A percentile compares a stretch with the other conserved stretches of the same genome.
These are phyloP conservation scores for Chaenodraco wilsoni DNA, from an alignment of 2,797 vertebrate species.

Conservation along the genomic window DNA sequence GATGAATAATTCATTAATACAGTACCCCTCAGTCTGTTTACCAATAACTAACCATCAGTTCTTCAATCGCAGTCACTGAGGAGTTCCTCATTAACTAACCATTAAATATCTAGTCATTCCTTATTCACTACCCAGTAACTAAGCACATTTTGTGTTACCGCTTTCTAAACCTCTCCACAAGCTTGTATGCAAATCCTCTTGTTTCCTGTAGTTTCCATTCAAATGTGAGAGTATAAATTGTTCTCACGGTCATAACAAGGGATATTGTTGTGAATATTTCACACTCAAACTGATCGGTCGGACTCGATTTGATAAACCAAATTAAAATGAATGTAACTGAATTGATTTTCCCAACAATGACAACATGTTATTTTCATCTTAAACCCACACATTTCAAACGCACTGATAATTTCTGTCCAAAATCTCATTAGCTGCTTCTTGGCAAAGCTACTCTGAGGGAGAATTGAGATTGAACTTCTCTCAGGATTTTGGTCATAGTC, in stretches of 20 bases:
- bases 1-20: too few relatives aligned
- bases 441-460: background rate
- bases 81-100: too few relatives aligned
- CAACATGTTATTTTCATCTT: constrained; percentile 11
- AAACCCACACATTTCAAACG: constrained; percentile 4
- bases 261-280: background rate
- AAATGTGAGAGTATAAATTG: background rate
- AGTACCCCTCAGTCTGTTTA: too few relatives aligned
- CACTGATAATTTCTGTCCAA: background rate
- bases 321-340: background rate
- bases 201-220: background rate
- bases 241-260: background rate
- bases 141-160: too few relatives aligned
- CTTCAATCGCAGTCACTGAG: too few relatives aligned
- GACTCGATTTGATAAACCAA: background rate
- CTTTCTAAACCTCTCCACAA: background rate
- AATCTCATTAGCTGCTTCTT: constrained; percentile 4
- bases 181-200: background rate
- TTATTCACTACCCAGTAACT: too few relatives aligned
- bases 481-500: background rate
- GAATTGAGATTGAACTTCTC: background rate
- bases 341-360: constrained; percentile 4
- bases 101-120: too few relatives aligned
- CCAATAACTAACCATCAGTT: too few relatives aligned
- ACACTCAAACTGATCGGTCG: background rate